phyloP scores from a whole-genome alignment of 2,888 invertebrate genomes.

The Ctenicera cuprea region DNA sequence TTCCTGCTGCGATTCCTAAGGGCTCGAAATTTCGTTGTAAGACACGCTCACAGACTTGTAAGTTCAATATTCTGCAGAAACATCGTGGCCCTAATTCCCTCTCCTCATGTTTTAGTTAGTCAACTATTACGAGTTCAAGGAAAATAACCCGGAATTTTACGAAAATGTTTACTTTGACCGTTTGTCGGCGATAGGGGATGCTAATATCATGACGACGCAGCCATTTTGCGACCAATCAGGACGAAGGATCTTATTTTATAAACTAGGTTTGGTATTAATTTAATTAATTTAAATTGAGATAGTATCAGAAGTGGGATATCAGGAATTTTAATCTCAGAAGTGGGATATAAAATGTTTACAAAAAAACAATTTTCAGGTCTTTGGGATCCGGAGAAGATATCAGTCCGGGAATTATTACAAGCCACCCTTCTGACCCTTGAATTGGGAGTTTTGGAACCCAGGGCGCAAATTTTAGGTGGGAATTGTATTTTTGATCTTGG shows the following conservation, averaged over 20 bases:
- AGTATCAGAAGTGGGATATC: neutral
- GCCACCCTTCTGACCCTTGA: slow-evolving; percentile 83
- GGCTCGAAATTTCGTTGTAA: slow-evolving; percentile 83
- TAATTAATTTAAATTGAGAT: neutral
- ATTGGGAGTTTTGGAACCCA: slow-evolving; percentile 83
- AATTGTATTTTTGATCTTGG: slow-evolving; percentile 85
- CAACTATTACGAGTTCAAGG: slow-evolving; percentile 85
- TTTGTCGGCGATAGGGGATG: slow-evolving; percentile 80
- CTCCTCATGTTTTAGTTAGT: slow-evolving; percentile 77
- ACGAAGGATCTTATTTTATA: slow-evolving; percentile 82
- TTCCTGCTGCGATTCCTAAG: slow-evolving; percentile 85
- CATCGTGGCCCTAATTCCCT: neutral
- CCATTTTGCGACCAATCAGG: slow-evolving; percentile 86
- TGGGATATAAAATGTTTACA: neutral
- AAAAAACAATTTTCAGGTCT: slow-evolving; percentile 74
- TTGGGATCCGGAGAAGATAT: slow-evolving; percentile 83
- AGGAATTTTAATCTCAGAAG: neutral
- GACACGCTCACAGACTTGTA: slow-evolving; percentile 85
- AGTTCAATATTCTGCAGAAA: slow-evolving; percentile 63
- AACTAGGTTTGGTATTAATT: slow-evolving; percentile 76
- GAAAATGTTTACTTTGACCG: slow-evolving; percentile 81
- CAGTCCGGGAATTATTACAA: slow-evolving; percentile 83
- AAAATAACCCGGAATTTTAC: slow-evolving; percentile 81
- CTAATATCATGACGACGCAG: slow-evolving; percentile 82
- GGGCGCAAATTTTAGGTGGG: slow-evolving; percentile 86